Conservation (phyloP, 92 coral and sea anemone species). For the Siderastrea radians region DNA sequence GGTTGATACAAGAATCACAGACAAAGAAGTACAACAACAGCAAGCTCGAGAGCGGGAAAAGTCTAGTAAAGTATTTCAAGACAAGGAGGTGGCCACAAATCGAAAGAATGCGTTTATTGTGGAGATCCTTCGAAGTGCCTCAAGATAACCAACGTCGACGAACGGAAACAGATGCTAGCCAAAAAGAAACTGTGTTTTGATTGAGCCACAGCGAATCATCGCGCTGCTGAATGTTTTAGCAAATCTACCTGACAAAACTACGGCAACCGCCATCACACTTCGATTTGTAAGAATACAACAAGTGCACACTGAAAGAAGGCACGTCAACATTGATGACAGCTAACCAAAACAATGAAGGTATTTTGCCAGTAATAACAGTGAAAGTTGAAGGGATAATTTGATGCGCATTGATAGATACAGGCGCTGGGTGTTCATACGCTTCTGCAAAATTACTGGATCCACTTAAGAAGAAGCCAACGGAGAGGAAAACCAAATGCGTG, state of each 20-base stretch:
- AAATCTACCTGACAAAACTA: slow-evolving; percentile 7
- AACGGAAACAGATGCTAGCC: slow-evolving; percentile 13
- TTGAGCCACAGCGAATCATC: slow-evolving; percentile 14
- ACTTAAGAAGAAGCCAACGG: slow-evolving; percentile 11
- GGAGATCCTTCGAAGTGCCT: slow-evolving; percentile 4
- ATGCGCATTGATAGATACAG: slow-evolving; percentile 21
- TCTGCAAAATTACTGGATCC: slow-evolving; percentile 15
- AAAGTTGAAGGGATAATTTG: neutral
- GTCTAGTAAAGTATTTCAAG: slow-evolving; percentile 18
- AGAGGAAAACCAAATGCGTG: slow-evolving; percentile 10
- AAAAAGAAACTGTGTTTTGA: slow-evolving; percentile 31
- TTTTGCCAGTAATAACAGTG: neutral
- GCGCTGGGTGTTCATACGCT: slow-evolving; percentile 39
- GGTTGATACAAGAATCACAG: neutral
- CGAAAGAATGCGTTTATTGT: slow-evolving; percentile 10
- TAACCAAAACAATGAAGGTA: neutral
- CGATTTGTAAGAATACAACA: slow-evolving; percentile 6
- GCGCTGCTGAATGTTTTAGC: slow-evolving; percentile 35
- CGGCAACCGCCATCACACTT: slow-evolving; percentile 22
- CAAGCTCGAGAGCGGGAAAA: neutral
- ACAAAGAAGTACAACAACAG: neutral
- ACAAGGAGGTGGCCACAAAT: slow-evolving; percentile 8
- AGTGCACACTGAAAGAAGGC: neutral
- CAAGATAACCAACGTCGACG: neutral
- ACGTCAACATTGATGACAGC: neutral